Evolutionary conservation across 2,113 vertebrate species (phyloP).

Genomic region (Semicossyphus pulcher): DNA sequence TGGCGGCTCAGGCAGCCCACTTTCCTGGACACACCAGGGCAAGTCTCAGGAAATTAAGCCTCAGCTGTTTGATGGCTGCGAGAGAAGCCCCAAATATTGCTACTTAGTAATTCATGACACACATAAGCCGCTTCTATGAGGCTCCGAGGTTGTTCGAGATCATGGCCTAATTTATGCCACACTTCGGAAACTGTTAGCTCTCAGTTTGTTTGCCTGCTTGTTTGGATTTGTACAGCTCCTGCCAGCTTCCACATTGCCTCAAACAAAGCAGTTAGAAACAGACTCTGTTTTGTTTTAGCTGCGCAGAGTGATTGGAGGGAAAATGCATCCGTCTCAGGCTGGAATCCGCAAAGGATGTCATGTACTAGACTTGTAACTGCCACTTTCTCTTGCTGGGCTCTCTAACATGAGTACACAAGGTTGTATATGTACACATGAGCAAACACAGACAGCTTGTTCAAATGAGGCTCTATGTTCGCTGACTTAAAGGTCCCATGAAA

Average conservation of each 20-base stretch:
- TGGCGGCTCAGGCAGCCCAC: constrained; percentile 58
- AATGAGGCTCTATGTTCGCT: constrained; percentile 11
- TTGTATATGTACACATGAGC: background rate
- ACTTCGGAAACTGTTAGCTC: constrained; percentile 56
- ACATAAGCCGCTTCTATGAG: constrained; percentile 68
- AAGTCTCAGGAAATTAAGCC: constrained; percentile 72
- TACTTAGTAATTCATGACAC: constrained; percentile 79
- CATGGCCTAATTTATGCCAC: constrained; percentile 66
- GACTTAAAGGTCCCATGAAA: background rate
- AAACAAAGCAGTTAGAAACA: constrained; percentile 45
- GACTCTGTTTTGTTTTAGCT: constrained; percentile 23
- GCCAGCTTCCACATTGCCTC: constrained; percentile 35
- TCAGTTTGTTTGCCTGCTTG: constrained; percentile 60
- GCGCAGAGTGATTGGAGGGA: constrained; percentile 13
- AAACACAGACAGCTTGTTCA: background rate
- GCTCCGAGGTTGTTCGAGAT: constrained; percentile 61
- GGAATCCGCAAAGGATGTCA: constrained; percentile 2
- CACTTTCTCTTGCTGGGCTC: constrained; percentile 5
- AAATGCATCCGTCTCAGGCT: constrained; percentile 5
- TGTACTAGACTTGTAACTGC: constrained; percentile 22
- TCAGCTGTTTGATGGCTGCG: constrained; percentile 74
- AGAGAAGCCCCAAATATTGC: constrained; percentile 74
- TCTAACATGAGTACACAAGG: constrained; percentile 1
- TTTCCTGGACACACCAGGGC: constrained; percentile 68
- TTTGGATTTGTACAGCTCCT: constrained; percentile 37